Percentiles rank a stretch among this genome's conserved stretches.
Evolutionary conservation across 2,888 invertebrate genomes (phyloP).

Genomic region (Sinotaia quadrata): DNA sequence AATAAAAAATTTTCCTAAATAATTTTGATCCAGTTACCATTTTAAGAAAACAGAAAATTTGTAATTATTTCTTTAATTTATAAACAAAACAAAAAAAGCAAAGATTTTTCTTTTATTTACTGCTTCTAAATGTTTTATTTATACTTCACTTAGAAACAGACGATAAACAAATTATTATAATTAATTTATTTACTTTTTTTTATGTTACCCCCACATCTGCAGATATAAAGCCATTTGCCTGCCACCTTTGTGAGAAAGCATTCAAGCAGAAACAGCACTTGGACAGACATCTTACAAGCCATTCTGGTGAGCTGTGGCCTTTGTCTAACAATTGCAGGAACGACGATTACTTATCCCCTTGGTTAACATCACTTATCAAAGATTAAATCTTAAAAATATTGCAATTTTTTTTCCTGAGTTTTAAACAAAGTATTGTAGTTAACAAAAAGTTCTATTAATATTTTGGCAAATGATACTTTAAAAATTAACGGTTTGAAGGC

Average conservation of each 20-base stretch:
- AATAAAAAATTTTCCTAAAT: no score
- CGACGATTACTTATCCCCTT: slow-evolving; percentile 11
- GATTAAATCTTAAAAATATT: no score
- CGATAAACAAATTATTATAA: not conserved
- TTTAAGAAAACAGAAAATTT: no score
- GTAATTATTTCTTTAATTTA: not conserved
- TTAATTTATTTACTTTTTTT: not conserved
- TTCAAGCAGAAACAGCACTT: slow-evolving; percentile 31
- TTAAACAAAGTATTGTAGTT: no score
- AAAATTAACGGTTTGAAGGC: no score
- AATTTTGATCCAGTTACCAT: no score
- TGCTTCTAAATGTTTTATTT: not conserved
- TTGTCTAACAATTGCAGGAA: slow-evolving; percentile 22
- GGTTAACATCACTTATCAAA: no score
- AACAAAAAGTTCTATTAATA: no score
- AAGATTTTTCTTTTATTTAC: not conserved
- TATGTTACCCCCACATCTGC: slow-evolving; percentile 8
- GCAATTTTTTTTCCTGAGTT: no score
- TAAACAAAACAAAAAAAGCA: not conserved
- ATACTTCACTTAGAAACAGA: not conserved
- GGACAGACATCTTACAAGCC: slow-evolving; percentile 23
- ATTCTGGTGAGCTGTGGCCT: slow-evolving; percentile 22
- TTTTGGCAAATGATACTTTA: no score
- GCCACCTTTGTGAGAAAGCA: slow-evolving; percentile 24
- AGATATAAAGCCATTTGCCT: slow-evolving; percentile 26